Conservation (phyloP, 2,113 vertebrate genomes). For the Lasiurus cinereus region DNA sequence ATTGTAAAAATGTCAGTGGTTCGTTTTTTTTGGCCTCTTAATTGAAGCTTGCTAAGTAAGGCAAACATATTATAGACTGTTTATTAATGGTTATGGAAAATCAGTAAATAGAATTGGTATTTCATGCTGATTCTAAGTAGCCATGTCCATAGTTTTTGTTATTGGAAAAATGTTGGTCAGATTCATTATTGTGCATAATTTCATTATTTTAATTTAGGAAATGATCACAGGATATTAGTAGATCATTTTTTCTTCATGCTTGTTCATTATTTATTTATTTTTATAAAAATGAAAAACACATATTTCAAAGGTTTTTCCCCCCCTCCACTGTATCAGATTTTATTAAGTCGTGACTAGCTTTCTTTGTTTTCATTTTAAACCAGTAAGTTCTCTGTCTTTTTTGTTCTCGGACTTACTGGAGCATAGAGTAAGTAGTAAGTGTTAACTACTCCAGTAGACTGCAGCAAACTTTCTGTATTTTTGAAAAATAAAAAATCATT, state of each 20-base stretch:
- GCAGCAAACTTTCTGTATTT: slow-evolving; percentile 7
- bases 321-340: not conserved
- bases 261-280: not conserved
- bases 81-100: slow-evolving; percentile 7
- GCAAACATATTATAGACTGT: slow-evolving; percentile 12
- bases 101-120: not conserved
- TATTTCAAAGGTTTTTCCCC: not conserved
- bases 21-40: slow-evolving; percentile 40
- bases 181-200: not conserved
- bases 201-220: slow-evolving; percentile 64
- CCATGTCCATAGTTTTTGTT: not conserved
- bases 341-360: not conserved
- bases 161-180: slow-evolving; percentile 30
- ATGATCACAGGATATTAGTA: not conserved
- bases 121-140: slow-evolving; percentile 29
- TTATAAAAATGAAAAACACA: slow-evolving; percentile 1
- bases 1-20: slow-evolving; percentile 72
- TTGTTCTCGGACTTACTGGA: slow-evolving; percentile 27
- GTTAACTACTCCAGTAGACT: not conserved
- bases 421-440: slow-evolving; percentile 13
- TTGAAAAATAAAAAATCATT: not conserved
- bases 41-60: not conserved
- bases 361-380: slow-evolving; percentile 46
- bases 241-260: not conserved
- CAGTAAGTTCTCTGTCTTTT: not conserved